Evolutionary conservation across 2,888 invertebrate genomes (phyloP), one percentile per base, ranked within the genome.

Genomic region (Pterostichus madidus): DNA sequence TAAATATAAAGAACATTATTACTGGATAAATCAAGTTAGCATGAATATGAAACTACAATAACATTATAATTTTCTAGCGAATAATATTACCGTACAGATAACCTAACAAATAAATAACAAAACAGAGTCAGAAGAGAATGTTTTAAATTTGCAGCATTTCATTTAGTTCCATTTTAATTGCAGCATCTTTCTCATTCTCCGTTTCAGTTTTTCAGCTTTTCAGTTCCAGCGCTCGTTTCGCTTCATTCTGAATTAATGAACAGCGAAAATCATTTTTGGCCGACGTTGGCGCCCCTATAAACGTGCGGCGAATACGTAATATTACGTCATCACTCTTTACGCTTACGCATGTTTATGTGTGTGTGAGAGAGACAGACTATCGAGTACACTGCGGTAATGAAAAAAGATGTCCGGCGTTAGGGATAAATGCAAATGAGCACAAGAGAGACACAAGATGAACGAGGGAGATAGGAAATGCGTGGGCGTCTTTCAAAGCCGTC

Each of bases 241-340:
- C 31, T 39, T 59, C 56, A 77, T 77, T 77, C 24, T 61, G 61
- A 78, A 78, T 78, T 78, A 78, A 78, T 78, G 78, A 78, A 61
- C 78, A 78, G 61, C 24, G 52, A 78, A 78, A 78, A 78, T 59
- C 44, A 75, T 75, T 75, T 75, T 75, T 52, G 75, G 75, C 32
- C 64, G 35, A 32, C 75, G 31, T 31, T 49, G 75, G 52, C 75
- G 49, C 52, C 75, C 11, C 64, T 17, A 64, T 17, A 53, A 53
- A 75, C 75, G 53, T 75, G 49, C 75, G 49, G 13, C 32, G 75
- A 75, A 75, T 75, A 75, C 75, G 52, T 49, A 49, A 49, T 52
- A 39, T 44, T 39, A 71, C 68, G 68, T 71, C 68, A 71, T 15
- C 35, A 32, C 64, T 56, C 56, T 56, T 56, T 56, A 56, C 39